Conservation (phyloP, 2,888 invertebrate genomes). For the Pterobdella sp. region DNA sequence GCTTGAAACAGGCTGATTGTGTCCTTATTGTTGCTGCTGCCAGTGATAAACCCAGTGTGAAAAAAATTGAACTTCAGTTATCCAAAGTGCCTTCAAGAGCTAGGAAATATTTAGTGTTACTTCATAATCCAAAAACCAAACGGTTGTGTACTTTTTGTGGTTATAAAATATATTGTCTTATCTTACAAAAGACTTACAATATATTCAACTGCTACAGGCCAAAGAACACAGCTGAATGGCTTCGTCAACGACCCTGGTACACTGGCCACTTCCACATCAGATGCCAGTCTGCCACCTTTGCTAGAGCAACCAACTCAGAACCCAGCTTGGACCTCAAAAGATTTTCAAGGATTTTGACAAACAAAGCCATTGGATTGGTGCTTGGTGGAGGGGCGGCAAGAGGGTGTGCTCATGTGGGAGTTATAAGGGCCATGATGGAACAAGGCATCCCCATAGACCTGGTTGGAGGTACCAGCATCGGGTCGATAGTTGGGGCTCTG, state of each 20-base stretch:
- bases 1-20: constrained; percentile 31
- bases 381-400: constrained; percentile 30
- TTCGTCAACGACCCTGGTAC: constrained; percentile 26
- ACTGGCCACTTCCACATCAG: constrained; percentile 28
- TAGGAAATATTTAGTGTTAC: constrained; percentile 26
- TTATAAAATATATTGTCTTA: neutral
- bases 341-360: constrained; percentile 27
- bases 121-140: constrained; percentile 15
- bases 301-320: neutral
- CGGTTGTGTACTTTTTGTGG: constrained; percentile 7
- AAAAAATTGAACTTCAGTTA: constrained; percentile 22
- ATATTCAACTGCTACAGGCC: constrained; percentile 13
- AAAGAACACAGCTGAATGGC: constrained; percentile 26
- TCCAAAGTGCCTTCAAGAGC: constrained; percentile 24
- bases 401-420: constrained; percentile 29
- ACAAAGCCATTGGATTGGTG: constrained; percentile 28
- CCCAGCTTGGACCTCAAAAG: constrained; percentile 18
- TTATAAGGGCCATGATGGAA: constrained; percentile 28
- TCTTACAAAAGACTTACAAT: neutral
- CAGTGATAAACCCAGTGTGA: constrained; percentile 2
- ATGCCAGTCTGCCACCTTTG: neutral
- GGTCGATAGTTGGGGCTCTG: constrained; percentile 24
- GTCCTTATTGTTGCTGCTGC: constrained; percentile 28
- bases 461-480: constrained; percentile 30
- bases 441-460: constrained; percentile 25